phyloP scores from a whole-genome alignment of 2,888 invertebrate species.

The Acrocyrtus sp. region DNA sequence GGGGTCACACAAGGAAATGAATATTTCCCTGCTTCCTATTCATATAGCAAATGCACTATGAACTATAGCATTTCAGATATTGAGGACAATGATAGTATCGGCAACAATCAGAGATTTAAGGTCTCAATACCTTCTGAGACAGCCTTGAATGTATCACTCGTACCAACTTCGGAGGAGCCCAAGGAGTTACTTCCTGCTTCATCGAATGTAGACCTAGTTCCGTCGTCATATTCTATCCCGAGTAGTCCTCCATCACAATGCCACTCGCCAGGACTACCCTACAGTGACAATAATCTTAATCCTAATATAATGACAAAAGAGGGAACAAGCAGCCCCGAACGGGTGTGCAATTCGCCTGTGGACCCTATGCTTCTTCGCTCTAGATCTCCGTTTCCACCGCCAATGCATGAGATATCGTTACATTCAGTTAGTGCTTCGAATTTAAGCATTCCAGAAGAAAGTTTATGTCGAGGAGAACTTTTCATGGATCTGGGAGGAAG shows the following conservation, averaged over 20 bases:
- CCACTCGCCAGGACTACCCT: conserved; percentile 28
- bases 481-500: conserved; percentile 39
- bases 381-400: conserved; percentile 32
- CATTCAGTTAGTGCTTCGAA: conserved; percentile 37
- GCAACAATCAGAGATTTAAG: neutral
- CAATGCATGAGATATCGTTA: conserved; percentile 14
- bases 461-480: conserved; percentile 44
- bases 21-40: no score
- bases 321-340: neutral
- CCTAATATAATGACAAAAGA: neutral
- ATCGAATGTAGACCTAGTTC: conserved; percentile 33
- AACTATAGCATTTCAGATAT: no score
- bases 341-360: conserved; percentile 22
- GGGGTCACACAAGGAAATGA: no score
- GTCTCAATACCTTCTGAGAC: neutral
- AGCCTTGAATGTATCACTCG: neutral
- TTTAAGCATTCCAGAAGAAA: conserved; percentile 49
- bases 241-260: conserved; percentile 43
- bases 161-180: conserved; percentile 7
- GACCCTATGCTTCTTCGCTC: conserved; percentile 45
- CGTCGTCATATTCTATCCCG: conserved; percentile 35
- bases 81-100: no score
- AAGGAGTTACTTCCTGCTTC: conserved; percentile 5
- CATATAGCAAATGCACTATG: no score
- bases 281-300: neutral